Conservation (phyloP, 1,140 invertebrate genomes). For the Nephila pilipes region DNA sequence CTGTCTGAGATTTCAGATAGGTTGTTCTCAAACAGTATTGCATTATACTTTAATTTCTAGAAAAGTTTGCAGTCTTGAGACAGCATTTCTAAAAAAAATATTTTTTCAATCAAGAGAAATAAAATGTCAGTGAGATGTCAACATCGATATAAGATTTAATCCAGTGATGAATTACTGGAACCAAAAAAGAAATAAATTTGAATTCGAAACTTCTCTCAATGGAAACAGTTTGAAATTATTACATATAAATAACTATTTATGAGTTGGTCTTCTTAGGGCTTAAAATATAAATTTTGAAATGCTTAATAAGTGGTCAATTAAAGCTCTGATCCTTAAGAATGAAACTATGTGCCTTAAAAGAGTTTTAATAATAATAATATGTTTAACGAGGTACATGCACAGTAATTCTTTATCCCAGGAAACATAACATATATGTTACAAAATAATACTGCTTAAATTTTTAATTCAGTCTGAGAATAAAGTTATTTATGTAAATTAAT, state of each 20-base stretch:
- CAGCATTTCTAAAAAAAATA: background rate
- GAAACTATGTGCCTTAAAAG: no score
- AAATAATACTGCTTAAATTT: no score
- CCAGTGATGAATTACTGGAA: conserved; percentile 12
- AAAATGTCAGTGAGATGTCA: conserved; percentile 20
- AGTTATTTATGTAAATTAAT: no score
- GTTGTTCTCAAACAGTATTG: conserved; percentile 25
- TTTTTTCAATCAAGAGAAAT: conserved; percentile 37
- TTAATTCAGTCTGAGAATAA: no score
- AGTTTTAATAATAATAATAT: no score
- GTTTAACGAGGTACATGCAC: no score
- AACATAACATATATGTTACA: no score
- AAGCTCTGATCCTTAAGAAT: no score
- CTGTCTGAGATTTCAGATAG: conserved; percentile 14
- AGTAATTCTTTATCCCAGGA: no score
- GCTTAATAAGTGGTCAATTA: no score
- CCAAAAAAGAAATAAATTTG: background rate
- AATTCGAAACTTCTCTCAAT: background rate
- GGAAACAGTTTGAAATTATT: background rate
- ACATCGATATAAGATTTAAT: conserved; percentile 25
- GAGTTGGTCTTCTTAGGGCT: background rate
- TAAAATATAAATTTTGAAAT: background rate
- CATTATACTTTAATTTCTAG: conserved; percentile 30
- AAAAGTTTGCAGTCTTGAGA: background rate
- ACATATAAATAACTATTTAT: background rate